These are phyloP conservation scores for Rhagonycha fulva DNA, from an alignment of 2,888 invertebrate species.

Conservation along the genomic window DNA sequence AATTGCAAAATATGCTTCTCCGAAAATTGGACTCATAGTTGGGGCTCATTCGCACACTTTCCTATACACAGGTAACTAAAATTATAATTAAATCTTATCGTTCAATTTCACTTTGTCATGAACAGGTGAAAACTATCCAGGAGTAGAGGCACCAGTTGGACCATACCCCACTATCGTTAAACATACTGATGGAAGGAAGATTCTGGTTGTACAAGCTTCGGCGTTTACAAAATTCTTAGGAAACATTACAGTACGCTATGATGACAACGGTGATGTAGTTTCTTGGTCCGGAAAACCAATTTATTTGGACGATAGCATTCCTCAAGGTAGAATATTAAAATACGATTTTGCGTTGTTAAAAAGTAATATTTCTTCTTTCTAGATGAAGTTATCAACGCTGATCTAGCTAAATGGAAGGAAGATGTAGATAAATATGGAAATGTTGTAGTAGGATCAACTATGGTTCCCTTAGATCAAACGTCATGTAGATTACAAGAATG, in stretches of 20 bases:
- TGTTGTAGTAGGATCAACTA: conserved; percentile 62
- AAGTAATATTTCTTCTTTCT: background rate
- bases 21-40: conserved; percentile 79
- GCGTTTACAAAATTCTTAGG: conserved; percentile 80
- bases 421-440: conserved; percentile 61
- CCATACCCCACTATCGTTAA: conserved; percentile 74
- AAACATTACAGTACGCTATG: conserved; percentile 71
- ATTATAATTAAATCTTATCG: background rate
- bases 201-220: conserved; percentile 73
- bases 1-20: conserved; percentile 67
- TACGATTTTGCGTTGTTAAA: background rate
- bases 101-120: background rate
- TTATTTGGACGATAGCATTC: conserved; percentile 64
- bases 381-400: conserved; percentile 66
- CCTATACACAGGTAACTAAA: conserved; percentile 64
- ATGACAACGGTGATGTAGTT: conserved; percentile 67
- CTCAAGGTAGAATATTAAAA: conserved; percentile 59
- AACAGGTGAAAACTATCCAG: conserved; percentile 35
- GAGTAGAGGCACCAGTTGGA: conserved; percentile 61
- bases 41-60: conserved; percentile 85
- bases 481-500: conserved; percentile 68
- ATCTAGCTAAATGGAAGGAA: conserved; percentile 64
- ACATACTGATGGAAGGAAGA: conserved; percentile 60
- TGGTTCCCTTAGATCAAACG: conserved; percentile 61
- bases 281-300: conserved; percentile 73